phyloP scores from a whole-genome alignment of 2,888 invertebrate genomes.

The Drosophila paucipuncta region DNA sequence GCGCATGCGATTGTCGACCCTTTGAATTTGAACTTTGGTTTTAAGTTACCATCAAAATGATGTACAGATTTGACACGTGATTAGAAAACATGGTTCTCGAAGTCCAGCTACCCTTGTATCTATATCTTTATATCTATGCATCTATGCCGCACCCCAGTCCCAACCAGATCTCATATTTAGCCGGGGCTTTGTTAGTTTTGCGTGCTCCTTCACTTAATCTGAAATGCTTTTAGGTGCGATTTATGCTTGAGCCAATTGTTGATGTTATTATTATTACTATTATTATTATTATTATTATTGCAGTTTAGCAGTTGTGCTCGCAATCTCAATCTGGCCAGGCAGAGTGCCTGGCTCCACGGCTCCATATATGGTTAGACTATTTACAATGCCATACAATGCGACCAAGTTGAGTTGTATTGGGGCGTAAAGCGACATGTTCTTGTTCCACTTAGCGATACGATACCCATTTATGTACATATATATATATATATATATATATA shows the following conservation, averaged over 20 bases:
- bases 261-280: background rate
- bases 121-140: background rate
- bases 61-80: constrained; percentile 83
- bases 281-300: background rate
- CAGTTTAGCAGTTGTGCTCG: constrained; percentile 5
- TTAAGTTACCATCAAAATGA: constrained; percentile 81
- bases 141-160: background rate
- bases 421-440: constrained; percentile 77
- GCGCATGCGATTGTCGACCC: constrained; percentile 37
- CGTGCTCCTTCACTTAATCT: background rate
- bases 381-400: constrained; percentile 41
- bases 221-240: background rate
- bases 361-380: constrained; percentile 34
- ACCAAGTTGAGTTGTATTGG: constrained; percentile 72
- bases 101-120: constrained; percentile 12
- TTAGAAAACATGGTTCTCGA: constrained; percentile 52
- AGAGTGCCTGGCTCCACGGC: background rate
- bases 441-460: constrained; percentile 60
- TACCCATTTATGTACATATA: background rate
- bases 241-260: background rate
- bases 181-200: background rate
- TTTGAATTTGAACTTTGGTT: constrained; percentile 68
- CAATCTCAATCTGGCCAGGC: background rate
- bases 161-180: background rate
- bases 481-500: background rate